Evolutionary conservation across 2,113 vertebrate genomes (phyloP).

Genomic region (Callorhinus ursinus): DNA sequence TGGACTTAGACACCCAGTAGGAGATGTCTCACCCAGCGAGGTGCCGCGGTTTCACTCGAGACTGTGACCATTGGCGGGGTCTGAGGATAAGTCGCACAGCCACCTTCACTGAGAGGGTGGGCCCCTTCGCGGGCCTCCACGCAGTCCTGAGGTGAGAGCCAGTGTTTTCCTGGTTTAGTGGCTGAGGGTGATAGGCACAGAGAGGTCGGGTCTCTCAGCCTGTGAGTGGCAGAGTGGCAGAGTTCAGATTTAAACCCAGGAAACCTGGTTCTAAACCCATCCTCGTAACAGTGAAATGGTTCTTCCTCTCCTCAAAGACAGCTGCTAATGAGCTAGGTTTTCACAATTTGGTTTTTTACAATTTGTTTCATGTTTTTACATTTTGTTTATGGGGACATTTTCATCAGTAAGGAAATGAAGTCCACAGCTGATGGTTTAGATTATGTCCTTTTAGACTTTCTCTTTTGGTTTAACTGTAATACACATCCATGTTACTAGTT

Average conservation of each 20-base stretch:
- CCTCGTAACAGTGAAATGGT: rapidly evolving
- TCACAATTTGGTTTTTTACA: not conserved
- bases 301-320: not conserved
- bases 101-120: not conserved
- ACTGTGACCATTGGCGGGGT: rapidly evolving
- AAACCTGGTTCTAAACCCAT: not conserved
- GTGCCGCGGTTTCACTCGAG: not conserved
- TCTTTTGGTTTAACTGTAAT: not conserved
- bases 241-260: not conserved
- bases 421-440: not conserved
- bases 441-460: not conserved
- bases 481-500: not conserved
- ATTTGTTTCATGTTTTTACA: not conserved
- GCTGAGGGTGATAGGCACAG: not conserved
- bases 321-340: not conserved
- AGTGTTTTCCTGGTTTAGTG: not conserved
- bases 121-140: rapidly evolving
- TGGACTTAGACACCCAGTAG: not conserved
- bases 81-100: not conserved
- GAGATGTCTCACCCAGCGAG: rapidly evolving
- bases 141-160: rapidly evolving
- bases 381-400: not conserved
- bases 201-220: not conserved
- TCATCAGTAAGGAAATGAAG: not conserved
- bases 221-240: not conserved